A percentile compares a stretch with the other conserved stretches of the same genome.
Evolutionary conservation across 2,888 invertebrate species (phyloP).

Genomic region (Tholera decimalis): DNA sequence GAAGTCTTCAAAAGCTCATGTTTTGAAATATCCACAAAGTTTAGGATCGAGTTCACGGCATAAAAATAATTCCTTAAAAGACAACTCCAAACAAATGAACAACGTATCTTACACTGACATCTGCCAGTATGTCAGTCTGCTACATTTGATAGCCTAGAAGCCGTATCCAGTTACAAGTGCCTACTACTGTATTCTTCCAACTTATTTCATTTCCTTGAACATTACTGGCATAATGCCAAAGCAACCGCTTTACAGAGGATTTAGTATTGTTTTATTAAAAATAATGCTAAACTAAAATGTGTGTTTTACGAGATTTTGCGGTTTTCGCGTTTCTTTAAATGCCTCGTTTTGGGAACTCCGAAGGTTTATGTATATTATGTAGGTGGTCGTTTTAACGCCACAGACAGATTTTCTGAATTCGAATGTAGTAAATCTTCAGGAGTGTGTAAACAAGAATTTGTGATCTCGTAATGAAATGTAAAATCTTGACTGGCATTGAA

Average conservation of each 20-base stretch:
- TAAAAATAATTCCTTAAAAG: no score
- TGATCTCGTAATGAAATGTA: neutral
- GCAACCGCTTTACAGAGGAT: conserved; percentile 48
- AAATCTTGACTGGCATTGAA: no score
- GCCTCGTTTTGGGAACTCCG: neutral
- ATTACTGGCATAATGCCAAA: conserved; percentile 58
- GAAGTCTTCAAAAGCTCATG: no score
- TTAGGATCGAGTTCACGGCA: no score
- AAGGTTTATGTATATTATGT: neutral
- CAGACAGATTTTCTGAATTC: neutral
- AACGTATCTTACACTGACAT: conserved; percentile 10
- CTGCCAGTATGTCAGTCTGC: conserved; percentile 44
- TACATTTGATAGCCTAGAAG: conserved; percentile 48
- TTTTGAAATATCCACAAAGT: no score
- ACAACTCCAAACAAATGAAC: neutral
- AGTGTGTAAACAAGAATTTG: neutral
- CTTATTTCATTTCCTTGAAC: conserved; percentile 56
- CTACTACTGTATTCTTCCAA: conserved; percentile 34
- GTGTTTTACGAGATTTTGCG: conserved; percentile 33
- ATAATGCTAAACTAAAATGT: conserved; percentile 38
- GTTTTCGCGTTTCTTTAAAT: conserved; percentile 27
- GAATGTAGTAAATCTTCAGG: neutral
- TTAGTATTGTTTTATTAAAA: conserved; percentile 55
- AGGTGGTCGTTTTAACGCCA: no score
- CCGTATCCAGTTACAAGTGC: conserved; percentile 51